phyloP scores from a whole-genome alignment of 2,797 vertebrate species.

The Mallotus villosus region DNA sequence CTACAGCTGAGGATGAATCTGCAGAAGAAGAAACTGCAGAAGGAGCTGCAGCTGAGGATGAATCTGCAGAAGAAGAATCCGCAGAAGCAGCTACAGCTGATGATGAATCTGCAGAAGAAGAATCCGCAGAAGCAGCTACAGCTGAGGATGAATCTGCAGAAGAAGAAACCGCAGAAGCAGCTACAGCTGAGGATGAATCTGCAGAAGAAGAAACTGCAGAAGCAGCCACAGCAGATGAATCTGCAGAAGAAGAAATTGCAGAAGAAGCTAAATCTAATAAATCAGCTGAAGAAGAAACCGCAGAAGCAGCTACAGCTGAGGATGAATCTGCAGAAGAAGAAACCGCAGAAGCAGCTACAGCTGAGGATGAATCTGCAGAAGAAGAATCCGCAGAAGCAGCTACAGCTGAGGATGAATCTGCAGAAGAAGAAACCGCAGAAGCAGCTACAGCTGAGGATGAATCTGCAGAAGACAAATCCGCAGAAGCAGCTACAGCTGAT shows the following conservation, averaged over 20 bases:
- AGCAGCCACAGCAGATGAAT: background rate
- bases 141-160: background rate
- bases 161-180: background rate
- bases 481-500: background rate
- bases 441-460: background rate
- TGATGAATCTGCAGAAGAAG: background rate
- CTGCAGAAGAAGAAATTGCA: conserved; percentile 22
- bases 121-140: background rate
- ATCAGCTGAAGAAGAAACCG: conserved; percentile 28
- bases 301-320: background rate
- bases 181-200: background rate
- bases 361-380: background rate
- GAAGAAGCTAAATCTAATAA: background rate
- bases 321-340: background rate
- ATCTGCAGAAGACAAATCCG: background rate
- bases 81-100: conserved; percentile 2
- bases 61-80: conserved; percentile 13
- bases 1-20: conserved; percentile 9
- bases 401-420: background rate
- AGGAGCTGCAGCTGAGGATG: background rate
- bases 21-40: background rate
- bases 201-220: conserved; percentile 18
- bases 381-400: background rate
- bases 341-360: background rate
- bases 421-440: background rate